Percentiles rank a stretch among this genome's conserved stretches.
Conservation (phyloP, 2,888 invertebrate genomes). For the Dusona sp. region DNA sequence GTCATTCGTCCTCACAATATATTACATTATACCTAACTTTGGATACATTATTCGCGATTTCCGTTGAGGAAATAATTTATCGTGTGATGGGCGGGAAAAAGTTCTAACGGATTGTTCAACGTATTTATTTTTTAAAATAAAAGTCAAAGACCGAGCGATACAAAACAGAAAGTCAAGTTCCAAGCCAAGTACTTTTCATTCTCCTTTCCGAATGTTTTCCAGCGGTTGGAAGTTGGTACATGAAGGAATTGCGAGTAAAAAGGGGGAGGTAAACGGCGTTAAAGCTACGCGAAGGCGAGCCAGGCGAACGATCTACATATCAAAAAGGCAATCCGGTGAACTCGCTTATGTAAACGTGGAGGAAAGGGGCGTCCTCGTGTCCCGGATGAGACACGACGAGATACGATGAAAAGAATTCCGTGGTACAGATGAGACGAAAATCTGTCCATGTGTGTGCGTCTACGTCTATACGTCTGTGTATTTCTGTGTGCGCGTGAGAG, state of each 20-base stretch:
- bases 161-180: conserved; percentile 40
- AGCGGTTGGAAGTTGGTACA: conserved; percentile 39
- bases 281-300: conserved; percentile 76
- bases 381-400: conserved; percentile 71
- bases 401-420: conserved; percentile 84
- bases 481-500: conserved; percentile 49
- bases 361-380: conserved; percentile 74
- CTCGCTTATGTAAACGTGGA: conserved; percentile 84
- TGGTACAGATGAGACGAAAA: conserved; percentile 73
- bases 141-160: conserved; percentile 45
- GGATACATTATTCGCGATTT: conserved; percentile 68
- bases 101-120: not conserved
- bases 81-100: not conserved
- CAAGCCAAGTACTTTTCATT: conserved; percentile 6
- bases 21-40: conserved; percentile 32
- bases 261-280: conserved; percentile 82
- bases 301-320: conserved; percentile 82
- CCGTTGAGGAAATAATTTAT: conserved; percentile 69
- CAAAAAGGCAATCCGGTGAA: conserved; percentile 85
- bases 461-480: conserved; percentile 18
- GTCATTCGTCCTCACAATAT: conserved; percentile 31
- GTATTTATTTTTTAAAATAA: not conserved
- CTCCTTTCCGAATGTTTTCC: conserved; percentile 45
- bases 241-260: conserved; percentile 69
- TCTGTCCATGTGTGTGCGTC: conserved; percentile 42